A percentile compares a stretch with the other conserved stretches of the same genome.
Conservation (phyloP, 1,140 invertebrate genomes). For the Lepeophtheirus salmonis region DNA sequence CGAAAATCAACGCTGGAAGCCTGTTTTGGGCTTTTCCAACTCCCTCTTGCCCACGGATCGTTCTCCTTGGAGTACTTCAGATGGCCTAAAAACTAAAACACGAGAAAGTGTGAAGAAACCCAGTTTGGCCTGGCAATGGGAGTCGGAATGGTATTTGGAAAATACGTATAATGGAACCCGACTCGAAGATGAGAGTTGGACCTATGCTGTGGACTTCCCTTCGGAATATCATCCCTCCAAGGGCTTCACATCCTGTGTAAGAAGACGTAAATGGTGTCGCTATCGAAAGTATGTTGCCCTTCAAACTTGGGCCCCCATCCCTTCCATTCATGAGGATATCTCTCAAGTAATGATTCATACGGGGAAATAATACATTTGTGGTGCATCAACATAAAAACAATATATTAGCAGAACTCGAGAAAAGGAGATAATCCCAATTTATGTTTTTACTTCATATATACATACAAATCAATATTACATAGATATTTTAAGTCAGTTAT, state of each 20-base stretch:
- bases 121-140: slow-evolving; percentile 82
- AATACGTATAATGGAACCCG: slow-evolving; percentile 64
- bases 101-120: slow-evolving; percentile 62
- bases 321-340: slow-evolving; percentile 63
- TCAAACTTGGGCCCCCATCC: slow-evolving; percentile 76
- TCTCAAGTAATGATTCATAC: slow-evolving; percentile 53
- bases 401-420: no score
- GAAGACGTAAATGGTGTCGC: slow-evolving; percentile 68
- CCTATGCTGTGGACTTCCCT: slow-evolving; percentile 79
- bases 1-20: slow-evolving; percentile 80
- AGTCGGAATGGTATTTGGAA: slow-evolving; percentile 76
- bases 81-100: slow-evolving; percentile 52
- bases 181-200: slow-evolving; percentile 71
- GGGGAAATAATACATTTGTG: no score
- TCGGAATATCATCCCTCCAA: slow-evolving; percentile 58
- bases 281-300: slow-evolving; percentile 65
- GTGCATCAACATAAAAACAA: no score
- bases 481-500: no score
- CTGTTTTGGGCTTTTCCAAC: slow-evolving; percentile 63
- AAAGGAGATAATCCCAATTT: no score
- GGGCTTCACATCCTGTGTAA: slow-evolving; percentile 73
- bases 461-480: no score
- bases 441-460: no score
- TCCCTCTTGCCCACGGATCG: slow-evolving; percentile 64
- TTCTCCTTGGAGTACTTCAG: slow-evolving; percentile 52